Evolutionary conservation across 1,140 invertebrate species (phyloP).

Genomic region (Harlomillsia oculata): DNA sequence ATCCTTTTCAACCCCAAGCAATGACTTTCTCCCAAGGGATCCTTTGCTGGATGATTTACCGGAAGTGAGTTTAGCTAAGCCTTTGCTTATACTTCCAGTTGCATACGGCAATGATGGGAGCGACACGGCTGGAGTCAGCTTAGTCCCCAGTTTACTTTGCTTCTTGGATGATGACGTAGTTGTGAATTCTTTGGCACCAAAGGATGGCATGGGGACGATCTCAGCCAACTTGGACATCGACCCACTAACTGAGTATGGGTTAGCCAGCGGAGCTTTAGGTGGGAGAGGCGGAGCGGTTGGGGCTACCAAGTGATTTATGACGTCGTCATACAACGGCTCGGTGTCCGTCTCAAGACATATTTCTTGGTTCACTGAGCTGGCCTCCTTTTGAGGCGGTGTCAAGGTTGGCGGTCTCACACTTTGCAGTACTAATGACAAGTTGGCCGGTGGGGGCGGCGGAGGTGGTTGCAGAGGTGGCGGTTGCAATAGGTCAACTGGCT

Average conservation of each 20-base stretch:
- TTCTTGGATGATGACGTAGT: background rate
- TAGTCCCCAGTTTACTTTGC: background rate
- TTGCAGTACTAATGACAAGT: background rate
- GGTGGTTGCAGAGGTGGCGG: constrained; percentile 1
- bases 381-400: background rate
- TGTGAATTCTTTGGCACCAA: no score
- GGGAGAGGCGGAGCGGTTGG: background rate
- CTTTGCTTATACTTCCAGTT: background rate
- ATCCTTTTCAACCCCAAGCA: background rate
- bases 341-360: background rate
- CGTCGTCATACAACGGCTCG: constrained; percentile 32
- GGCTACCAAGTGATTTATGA: constrained; percentile 18
- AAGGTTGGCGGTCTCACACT: background rate
- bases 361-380: background rate
- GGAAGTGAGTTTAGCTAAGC: background rate
- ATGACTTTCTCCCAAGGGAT: background rate
- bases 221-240: no score
- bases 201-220: no score
- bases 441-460: background rate
- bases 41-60: background rate
- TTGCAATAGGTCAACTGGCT: constrained; percentile 15
- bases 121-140: background rate
- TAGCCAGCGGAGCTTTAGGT: background rate
- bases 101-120: background rate
- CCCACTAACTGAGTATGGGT: no score